Evolutionary conservation across 2,888 invertebrate genomes (phyloP).

Genomic region (Drosophila flavopinicola): DNA sequence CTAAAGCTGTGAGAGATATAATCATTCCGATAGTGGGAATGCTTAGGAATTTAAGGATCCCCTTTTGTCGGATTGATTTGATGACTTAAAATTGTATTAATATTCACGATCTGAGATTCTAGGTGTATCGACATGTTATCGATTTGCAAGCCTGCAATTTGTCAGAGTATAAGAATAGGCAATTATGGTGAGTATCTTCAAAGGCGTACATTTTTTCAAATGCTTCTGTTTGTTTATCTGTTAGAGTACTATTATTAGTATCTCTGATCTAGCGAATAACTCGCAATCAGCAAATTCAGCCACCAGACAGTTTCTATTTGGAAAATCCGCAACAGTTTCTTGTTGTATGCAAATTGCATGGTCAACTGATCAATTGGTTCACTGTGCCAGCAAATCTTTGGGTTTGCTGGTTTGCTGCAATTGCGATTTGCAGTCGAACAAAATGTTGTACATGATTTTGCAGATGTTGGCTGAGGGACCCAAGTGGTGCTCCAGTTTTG

Average conservation of each 20-base stretch:
- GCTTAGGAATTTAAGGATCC: no score
- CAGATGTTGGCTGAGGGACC: constrained; percentile 39
- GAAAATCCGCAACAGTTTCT: constrained; percentile 25
- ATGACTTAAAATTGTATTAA: no score
- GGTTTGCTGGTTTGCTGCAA: constrained; percentile 14
- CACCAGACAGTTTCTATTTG: background rate
- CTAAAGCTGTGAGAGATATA: no score
- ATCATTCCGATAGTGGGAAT: no score
- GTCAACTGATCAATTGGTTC: constrained; percentile 83
- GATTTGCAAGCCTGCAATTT: no score
- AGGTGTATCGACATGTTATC: no score
- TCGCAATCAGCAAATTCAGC: constrained; percentile 5
- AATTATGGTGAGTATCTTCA: no score
- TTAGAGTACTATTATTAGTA: no score
- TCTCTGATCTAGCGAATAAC: no score
- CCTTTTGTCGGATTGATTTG: no score
- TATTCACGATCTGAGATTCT: no score
- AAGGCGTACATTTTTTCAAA: background rate
- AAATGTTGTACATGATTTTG: constrained; percentile 57
- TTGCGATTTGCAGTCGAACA: constrained; percentile 25
- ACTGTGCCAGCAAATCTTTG: constrained; percentile 70
- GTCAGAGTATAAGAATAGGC: no score
- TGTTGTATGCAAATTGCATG: constrained; percentile 75
- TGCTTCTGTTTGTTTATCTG: background rate
- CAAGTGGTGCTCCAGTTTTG: constrained; percentile 67